Evolutionary conservation across 2,888 invertebrate genomes (phyloP), one percentile per base, ranked within the genome.

Genomic region (Diarsia mendica): DNA sequence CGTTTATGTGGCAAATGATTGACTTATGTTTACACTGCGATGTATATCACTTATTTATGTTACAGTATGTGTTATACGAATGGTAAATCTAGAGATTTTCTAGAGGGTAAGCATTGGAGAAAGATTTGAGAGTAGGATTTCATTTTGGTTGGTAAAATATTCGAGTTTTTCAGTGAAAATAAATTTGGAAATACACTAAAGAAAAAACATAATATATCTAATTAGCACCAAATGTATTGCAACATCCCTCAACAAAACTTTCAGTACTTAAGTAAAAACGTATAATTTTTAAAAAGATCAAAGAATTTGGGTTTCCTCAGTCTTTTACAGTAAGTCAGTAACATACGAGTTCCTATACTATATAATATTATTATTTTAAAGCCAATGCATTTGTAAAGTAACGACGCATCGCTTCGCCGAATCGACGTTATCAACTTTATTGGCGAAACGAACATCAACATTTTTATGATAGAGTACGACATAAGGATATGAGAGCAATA

Each of bases 391-490:
- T 73, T 75, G 74, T 79, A 79, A 82, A 80, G 68, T 83, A 86
- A 87, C 74, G 77, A 84, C 66, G 75, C 66, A 53, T 80, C 78
- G 69, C 72, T 86, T 85, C 86, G 72, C 66, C 76, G 87, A 87
- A 88, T 78, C 74, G 74, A 78, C 69, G 70, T 68, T 82, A 82
- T 81, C 80, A 79, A 75, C 66, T 84, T 85, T 87, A 88, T 77
- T 85, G 82, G 73, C 77, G 65, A 84, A 77, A 81, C 67, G 67
- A 75, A 78, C 65, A 74, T 75, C 71, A 85, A 58, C 46, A 48
- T 77, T 85, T 87, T 85, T 87, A 87, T 83, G 85, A 88, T 77
- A 74, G 67, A 82, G 58, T 72, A 72, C 71, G 49, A 75, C 72
- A 72, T 75, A 75, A 81, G 75, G 69, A 84, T 70, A 74, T 67